Base-by-base conservation (phyloP, 2,113 vertebrate species). In the Corythoichthys haematopterus region DNA sequence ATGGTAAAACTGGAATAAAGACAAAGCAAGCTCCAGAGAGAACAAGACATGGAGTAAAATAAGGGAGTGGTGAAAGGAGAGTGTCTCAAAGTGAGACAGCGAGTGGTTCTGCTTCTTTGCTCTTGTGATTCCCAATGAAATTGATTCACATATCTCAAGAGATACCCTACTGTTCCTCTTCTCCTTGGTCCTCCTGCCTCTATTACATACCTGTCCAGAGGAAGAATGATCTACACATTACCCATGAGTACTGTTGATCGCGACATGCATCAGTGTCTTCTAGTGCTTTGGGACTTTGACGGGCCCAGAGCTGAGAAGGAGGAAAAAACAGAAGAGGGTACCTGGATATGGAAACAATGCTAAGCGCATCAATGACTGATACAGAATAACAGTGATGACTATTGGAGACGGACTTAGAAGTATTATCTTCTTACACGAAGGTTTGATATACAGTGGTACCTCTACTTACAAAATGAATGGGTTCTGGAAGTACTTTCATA, bases 171-270 rank as follows among this genome's bases (percentile, higher is more conserved):
- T 75, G 80, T 83, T 79, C 78, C 70, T 62, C 62, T 74, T 76
- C 69, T 76, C 68, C 67, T 63, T 67, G 50, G 65, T 74, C 69
- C 52, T 70, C 59, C 78, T 62, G 53, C 77, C 77, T 81, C 82
- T 72, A 85, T 85, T 81, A 84, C 84, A 84, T 71, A 87, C 84
- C 80, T 88, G 87, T 87, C 84, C 79, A 72, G 52, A 78, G 82
- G 63, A 88, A 81, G 85, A 87, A 82, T 82, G 83, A 89, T 85
- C 84, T 75, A 76, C 76, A 87, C 86, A 79, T 77, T 84, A 81
- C 84, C 80, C 83, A 77, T 70, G 84, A 88, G 84, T 68, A 86
- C 76, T 20, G 13, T 78, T 84, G 84, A 87, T 83, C 79, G 48
- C 51, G 77, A 70, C 77, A 82, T 36, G 80, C 84, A 75, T 78